phyloP scores from a whole-genome alignment of 2,888 invertebrate genomes.

The Trimorus sp. region DNA sequence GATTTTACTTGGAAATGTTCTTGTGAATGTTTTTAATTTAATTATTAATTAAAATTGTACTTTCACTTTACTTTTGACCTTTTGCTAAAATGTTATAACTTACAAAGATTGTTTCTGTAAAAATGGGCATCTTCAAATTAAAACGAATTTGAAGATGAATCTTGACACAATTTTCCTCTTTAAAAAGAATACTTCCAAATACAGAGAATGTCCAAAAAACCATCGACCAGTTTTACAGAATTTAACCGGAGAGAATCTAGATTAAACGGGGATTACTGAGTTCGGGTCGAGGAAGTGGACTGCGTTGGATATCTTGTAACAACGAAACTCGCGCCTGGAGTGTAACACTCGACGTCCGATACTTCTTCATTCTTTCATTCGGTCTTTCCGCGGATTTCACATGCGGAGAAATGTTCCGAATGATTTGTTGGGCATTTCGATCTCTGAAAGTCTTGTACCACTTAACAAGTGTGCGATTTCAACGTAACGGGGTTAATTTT shows the following conservation, averaged over 20 bases:
- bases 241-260: conserved; percentile 40
- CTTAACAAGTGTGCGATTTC: conserved; percentile 15
- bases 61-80: no score
- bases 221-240: conserved; percentile 7
- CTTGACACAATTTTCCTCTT: no score
- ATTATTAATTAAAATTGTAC: no score
- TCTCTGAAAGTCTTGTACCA: conserved; percentile 30
- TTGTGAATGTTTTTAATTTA: no score
- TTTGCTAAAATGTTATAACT: no score
- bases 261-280: conserved; percentile 46
- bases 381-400: conserved; percentile 17
- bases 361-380: not conserved
- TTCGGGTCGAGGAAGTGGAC: conserved; percentile 35
- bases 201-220: no score
- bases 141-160: no score
- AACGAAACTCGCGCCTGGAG: conserved; percentile 37
- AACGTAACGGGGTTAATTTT: conserved; percentile 22
- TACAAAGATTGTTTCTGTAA: no score
- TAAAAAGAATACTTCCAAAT: no score
- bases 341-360: conserved; percentile 27
- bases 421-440: conserved; percentile 38
- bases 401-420: conserved; percentile 31
- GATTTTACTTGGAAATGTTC: no score
- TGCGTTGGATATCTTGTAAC: conserved; percentile 42
- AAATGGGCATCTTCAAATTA: no score